phyloP scores from a whole-genome alignment of 2,888 invertebrate species.

The Brachynemurus nebulosus region DNA sequence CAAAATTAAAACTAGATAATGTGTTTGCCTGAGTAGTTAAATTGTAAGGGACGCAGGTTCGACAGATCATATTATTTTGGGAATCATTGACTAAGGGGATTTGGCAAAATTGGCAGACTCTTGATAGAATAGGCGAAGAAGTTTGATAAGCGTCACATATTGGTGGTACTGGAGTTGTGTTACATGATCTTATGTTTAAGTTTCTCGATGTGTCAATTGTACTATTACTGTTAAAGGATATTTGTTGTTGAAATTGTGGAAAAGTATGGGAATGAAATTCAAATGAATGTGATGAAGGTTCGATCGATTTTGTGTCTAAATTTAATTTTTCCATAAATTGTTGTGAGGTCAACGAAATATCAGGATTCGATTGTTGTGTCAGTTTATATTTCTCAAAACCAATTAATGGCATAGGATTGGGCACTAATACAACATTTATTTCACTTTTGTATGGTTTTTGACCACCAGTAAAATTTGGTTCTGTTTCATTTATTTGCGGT shows the following conservation, averaged over 20 bases:
- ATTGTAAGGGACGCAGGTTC: neutral
- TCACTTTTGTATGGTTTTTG: conserved; percentile 30
- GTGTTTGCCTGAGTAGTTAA: too few relatives aligned
- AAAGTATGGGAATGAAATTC: conserved; percentile 1
- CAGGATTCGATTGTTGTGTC: conserved; percentile 10
- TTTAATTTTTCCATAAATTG: too few relatives aligned
- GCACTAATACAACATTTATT: conserved; percentile 31
- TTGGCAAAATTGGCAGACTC: neutral
- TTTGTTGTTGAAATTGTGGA: neutral
- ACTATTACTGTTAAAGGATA: neutral
- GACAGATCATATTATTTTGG: neutral
- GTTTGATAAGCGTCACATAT: neutral
- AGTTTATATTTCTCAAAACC: conserved; percentile 31
- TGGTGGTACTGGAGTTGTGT: neutral
- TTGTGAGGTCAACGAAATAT: conserved; percentile 4
- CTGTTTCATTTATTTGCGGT: neutral
- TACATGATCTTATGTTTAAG: neutral
- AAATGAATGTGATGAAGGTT: neutral
- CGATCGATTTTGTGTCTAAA: too few relatives aligned
- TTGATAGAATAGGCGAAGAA: neutral
- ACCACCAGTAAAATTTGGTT: conserved; percentile 3
- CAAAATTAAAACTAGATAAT: too few relatives aligned
- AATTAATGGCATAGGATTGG: conserved; percentile 31
- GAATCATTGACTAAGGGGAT: neutral
- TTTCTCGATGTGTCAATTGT: neutral